These are phyloP conservation scores for Tribolium madens DNA, from an alignment of 1,140 invertebrate genomes.

Conservation along the genomic window DNA sequence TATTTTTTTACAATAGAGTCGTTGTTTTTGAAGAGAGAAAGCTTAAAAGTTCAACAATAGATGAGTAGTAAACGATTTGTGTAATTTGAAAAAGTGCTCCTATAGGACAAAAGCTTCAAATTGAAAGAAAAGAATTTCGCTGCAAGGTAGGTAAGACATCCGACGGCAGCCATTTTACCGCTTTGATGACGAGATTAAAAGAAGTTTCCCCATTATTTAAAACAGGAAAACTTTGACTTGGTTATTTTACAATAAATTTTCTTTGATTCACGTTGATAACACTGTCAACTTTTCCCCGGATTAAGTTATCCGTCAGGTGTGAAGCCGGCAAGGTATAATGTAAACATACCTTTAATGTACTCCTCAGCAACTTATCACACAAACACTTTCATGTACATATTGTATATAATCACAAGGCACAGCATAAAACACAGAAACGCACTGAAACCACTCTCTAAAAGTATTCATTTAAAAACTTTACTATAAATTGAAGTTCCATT, in stretches of 20 bases:
- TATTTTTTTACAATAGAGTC: conserved; percentile 36
- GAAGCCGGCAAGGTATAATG: conserved; percentile 16
- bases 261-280: not conserved
- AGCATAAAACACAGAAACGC: conserved; percentile 37
- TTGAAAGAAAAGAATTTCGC: conserved; percentile 6
- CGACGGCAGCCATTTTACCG: conserved; percentile 43
- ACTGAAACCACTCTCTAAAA: conserved; percentile 36
- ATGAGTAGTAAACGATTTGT: conserved; percentile 35
- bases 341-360: conserved; percentile 46
- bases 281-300: not conserved
- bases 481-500: conserved; percentile 7
- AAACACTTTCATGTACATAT: conserved; percentile 47
- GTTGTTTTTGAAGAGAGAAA: conserved; percentile 28
- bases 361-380: conserved; percentile 44
- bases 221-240: not conserved
- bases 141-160: conserved; percentile 24
- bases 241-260: conserved; percentile 16
- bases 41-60: conserved; percentile 24
- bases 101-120: not conserved
- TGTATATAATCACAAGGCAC: conserved; percentile 47
- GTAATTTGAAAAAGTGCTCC: conserved; percentile 11
- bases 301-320: conserved; percentile 1
- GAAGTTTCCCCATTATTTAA: conserved; percentile 30
- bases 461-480: conserved; percentile 35
- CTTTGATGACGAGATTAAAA: conserved; percentile 35